Conservation (phyloP, 2,113 vertebrate genomes). For the Triplophysa tibetana region DNA sequence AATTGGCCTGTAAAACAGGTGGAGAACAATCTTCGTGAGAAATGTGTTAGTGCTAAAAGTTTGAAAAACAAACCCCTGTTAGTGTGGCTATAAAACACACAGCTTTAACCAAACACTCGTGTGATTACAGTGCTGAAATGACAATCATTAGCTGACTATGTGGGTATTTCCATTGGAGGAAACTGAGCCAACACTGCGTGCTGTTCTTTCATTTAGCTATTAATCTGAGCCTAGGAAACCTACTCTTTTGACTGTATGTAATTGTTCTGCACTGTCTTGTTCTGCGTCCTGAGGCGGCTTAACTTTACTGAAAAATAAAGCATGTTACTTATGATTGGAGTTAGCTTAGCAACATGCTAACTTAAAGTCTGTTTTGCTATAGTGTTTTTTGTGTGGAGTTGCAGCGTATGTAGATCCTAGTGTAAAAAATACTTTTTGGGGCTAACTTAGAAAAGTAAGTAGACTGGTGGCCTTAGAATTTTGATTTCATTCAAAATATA, state of each 20-base stretch:
- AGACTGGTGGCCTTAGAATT: too few relatives aligned
- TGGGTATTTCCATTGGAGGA: slow-evolving; percentile 71
- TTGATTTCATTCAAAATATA: too few relatives aligned
- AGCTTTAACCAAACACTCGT: slow-evolving; percentile 54
- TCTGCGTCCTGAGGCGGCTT: not conserved
- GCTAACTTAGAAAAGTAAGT: too few relatives aligned
- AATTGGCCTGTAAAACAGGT: slow-evolving; percentile 37
- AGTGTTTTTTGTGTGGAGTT: too few relatives aligned
- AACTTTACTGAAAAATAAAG: too few relatives aligned
- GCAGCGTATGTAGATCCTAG: too few relatives aligned
- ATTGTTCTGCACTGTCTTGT: not conserved
- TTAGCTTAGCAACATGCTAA: too few relatives aligned
- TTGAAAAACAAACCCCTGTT: slow-evolving; percentile 32
- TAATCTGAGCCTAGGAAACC: slow-evolving; percentile 50
- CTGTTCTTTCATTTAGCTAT: slow-evolving; percentile 61
- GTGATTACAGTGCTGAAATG: slow-evolving; percentile 64
- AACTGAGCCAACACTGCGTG: slow-evolving; percentile 56
- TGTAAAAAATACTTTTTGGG: too few relatives aligned
- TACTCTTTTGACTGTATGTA: not conserved
- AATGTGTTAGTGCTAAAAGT: slow-evolving; percentile 20
- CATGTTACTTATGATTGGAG: too few relatives aligned
- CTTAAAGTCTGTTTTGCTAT: too few relatives aligned
- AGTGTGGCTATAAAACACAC: slow-evolving; percentile 58
- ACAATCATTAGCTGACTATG: slow-evolving; percentile 68
- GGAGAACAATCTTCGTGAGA: slow-evolving; percentile 5